Base-by-base conservation (phyloP, 2,797 vertebrate genomes). In the Mastacembelus armatus region DNA sequence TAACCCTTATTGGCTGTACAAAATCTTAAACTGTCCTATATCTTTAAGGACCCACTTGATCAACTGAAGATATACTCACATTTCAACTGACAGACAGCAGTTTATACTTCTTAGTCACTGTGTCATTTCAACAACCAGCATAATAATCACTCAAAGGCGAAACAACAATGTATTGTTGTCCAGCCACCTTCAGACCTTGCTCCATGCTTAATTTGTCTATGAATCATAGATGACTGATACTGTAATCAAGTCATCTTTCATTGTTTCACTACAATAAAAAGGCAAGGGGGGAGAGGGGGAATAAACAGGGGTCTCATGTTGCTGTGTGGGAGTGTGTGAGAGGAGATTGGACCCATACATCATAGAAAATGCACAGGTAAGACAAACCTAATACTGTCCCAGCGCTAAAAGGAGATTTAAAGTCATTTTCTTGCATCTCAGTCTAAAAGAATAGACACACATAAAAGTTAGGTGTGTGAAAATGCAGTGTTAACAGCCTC, bases 361-460 rank as follows among this genome's bases (percentile, higher is more conserved):
- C 81, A 81, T 57, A 54, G 42, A 59, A 78, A 80, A 79, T 32
- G 55, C 68, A 80, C 69, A 84, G 80, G 71, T 85, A 66, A 72
- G 55, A 77, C 64, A 62, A 80, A 78, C 22, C 26, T 68, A 80
- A 63, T 74, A 50, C 44, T 64, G 48, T 38, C 27, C 50, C 44
- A 22, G 19, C 47, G 40, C 54, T 66, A 43, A 32, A 42, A 39
- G 55, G 68, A 76, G 63, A 78, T 76, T 75, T 76, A 80, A 49
- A 45, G 45, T 62, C 21, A 43, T 71, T 61, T 27, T 49, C 36
- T 55, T 24, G 67, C 43, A 52, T 66, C 27, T 48, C 24, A 33
- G 14, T 48, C 35, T 38, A 18, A 51, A 18, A 52, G 2, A 45
- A 51, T 32, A 26, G 14, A 21, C 48, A 30, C 14, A 24, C 12